phyloP scores from a whole-genome alignment of 2,113 vertebrate species.

The Atlantisia rogersi region DNA sequence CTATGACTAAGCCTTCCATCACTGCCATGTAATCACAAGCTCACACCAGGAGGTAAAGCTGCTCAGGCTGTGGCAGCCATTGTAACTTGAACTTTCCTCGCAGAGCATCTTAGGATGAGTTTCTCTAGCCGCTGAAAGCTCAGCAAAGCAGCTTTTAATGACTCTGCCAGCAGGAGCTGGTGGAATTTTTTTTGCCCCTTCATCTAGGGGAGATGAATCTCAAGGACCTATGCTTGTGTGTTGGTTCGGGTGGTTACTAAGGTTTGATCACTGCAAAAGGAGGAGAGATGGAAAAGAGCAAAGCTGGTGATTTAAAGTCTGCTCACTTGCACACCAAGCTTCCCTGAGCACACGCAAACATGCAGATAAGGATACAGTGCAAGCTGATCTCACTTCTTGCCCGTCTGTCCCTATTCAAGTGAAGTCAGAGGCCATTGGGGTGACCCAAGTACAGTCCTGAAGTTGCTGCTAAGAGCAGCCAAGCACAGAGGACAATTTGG shows the following conservation, averaged over 20 bases:
- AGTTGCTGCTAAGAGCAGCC: background rate
- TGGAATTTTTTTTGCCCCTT: background rate
- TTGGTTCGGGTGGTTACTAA: background rate
- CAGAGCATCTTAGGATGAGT: conserved; percentile 8
- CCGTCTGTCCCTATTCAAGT: background rate
- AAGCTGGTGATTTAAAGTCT: background rate
- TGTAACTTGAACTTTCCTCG: conserved; percentile 19
- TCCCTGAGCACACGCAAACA: background rate
- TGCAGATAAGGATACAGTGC: background rate
- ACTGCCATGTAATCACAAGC: background rate
- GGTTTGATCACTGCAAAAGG: background rate
- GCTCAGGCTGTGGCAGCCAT: conserved; percentile 37
- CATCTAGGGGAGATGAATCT: background rate
- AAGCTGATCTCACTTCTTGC: background rate
- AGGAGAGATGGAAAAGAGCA: background rate
- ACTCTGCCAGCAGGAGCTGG: background rate
- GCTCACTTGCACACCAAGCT: background rate
- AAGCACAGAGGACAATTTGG: background rate
- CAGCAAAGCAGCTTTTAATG: background rate
- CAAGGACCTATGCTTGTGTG: background rate
- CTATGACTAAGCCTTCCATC: conserved; percentile 33
- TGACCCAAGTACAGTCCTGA: background rate
- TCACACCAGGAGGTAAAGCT: conserved; percentile 25
- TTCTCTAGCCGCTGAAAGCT: background rate
- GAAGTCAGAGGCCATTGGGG: background rate